These are phyloP conservation scores for Baccha elongata DNA, from an alignment of 2,888 invertebrate species.

Conservation along the genomic window DNA sequence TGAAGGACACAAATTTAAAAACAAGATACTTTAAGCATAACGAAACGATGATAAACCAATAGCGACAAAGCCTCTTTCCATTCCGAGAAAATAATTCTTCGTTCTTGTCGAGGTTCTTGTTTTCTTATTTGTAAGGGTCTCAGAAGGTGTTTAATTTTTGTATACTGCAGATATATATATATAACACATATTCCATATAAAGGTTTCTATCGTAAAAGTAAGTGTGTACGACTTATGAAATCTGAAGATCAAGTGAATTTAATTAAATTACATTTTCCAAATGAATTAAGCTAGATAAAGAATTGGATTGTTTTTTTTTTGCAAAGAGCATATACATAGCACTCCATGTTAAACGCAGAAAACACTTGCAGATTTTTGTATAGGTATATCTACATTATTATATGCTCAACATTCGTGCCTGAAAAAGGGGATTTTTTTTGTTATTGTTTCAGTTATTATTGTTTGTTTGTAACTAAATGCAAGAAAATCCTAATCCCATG, in stretches of 20 bases:
- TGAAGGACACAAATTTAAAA: background rate
- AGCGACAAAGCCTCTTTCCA: constrained; percentile 8
- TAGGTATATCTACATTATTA: too few species aligned
- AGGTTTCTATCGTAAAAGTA: background rate
- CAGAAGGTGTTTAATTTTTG: constrained; percentile 36
- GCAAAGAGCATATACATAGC: constrained; percentile 47
- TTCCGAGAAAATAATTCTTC: constrained; percentile 24
- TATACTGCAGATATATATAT: too few species aligned
- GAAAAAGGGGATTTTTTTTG: too few species aligned
- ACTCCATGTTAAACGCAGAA: constrained; percentile 47
- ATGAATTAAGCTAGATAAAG: constrained; percentile 40
- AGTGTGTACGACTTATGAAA: constrained; percentile 20
- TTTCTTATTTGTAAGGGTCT: constrained; percentile 22
- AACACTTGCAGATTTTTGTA: constrained; percentile 50
- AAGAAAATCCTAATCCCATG: background rate
- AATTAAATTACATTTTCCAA: constrained; percentile 61
- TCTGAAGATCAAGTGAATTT: constrained; percentile 57
- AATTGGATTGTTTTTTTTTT: constrained; percentile 1
- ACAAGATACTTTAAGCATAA: background rate
- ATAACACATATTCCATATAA: constrained; percentile 13
- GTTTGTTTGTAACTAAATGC: background rate
- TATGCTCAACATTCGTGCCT: too few species aligned
- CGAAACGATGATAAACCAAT: constrained; percentile 8
- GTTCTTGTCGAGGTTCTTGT: background rate
- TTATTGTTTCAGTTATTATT: background rate